A percentile compares a stretch with the other conserved stretches of the same genome.
Evolutionary conservation across 2,113 vertebrate genomes (phyloP).

Genomic region (Poicephalus gulielmi): DNA sequence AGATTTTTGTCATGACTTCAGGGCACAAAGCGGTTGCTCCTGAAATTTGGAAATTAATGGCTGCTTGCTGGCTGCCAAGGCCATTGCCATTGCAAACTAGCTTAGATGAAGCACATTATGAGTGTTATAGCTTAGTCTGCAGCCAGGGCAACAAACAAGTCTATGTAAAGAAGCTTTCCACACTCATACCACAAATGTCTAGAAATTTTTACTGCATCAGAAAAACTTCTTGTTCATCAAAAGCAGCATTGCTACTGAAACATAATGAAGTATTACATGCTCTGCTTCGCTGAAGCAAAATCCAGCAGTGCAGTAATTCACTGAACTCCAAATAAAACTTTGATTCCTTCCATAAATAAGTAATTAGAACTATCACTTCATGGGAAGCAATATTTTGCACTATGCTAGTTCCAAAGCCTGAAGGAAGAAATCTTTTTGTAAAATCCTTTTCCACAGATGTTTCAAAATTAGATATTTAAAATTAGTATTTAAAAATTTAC

Average conservation of each 20-base stretch:
- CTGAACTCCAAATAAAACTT: not conserved
- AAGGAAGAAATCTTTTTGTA: constrained; percentile 12
- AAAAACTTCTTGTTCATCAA: not conserved
- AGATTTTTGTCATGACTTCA: not conserved
- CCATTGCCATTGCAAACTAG: not conserved
- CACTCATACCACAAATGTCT: not conserved
- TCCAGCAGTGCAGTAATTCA: not conserved
- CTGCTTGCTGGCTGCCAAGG: not conserved
- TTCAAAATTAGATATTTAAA: not conserved
- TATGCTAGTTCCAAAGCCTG: not conserved
- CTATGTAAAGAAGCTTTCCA: not conserved
- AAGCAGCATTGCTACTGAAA: not conserved
- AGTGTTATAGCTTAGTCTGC: not conserved
- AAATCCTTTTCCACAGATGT: not conserved
- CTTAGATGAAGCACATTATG: not conserved
- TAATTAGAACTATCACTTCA: constrained; percentile 13
- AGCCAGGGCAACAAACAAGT: not conserved
- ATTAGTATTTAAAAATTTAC: constrained; percentile 48
- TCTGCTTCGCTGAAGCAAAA: not conserved
- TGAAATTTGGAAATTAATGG: not conserved
- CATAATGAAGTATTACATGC: not conserved
- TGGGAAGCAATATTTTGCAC: constrained; percentile 4
- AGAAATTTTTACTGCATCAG: not conserved
- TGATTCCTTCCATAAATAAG: constrained; percentile 19
- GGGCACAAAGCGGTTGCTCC: not conserved